These are phyloP conservation scores for Microcebus jonahi DNA, from an alignment of 2,113 vertebrate species.

Conservation along the genomic window DNA sequence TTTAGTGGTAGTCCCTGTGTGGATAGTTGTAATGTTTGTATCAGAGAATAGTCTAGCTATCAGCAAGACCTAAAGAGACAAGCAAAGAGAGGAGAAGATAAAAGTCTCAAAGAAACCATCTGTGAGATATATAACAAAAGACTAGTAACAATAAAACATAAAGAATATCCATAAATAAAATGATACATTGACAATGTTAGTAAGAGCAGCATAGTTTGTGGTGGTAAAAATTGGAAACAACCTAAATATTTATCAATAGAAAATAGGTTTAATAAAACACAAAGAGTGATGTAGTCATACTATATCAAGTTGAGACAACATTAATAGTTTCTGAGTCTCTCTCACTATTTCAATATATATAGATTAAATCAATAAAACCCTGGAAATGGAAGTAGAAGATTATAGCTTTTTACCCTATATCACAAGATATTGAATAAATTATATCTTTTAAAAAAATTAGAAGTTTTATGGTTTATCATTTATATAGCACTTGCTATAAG, in stretches of 20 bases:
- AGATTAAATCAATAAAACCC: background rate
- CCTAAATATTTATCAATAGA: background rate
- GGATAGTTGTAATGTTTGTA: background rate
- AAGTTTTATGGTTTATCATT: background rate
- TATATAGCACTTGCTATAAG: background rate
- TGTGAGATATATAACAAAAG: background rate
- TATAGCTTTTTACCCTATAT: background rate
- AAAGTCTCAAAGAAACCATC: background rate
- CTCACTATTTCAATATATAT: slow-evolving; percentile 29
- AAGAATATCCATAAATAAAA: background rate
- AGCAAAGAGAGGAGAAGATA: background rate
- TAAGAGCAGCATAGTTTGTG: background rate
- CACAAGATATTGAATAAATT: background rate
- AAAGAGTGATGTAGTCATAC: background rate
- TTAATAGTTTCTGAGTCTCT: background rate
- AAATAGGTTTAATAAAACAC: background rate
- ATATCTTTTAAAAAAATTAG: background rate
- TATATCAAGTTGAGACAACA: background rate
- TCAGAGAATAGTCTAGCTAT: background rate
- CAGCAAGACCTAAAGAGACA: background rate
- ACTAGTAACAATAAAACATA: background rate
- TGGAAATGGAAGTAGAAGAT: background rate
- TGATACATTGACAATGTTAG: background rate
- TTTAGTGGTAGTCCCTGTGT: background rate
- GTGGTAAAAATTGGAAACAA: background rate